Evolutionary conservation across 2,113 vertebrate species (phyloP), one percentile per base, ranked within the genome.

Genomic region (Dinomys branickii): DNA sequence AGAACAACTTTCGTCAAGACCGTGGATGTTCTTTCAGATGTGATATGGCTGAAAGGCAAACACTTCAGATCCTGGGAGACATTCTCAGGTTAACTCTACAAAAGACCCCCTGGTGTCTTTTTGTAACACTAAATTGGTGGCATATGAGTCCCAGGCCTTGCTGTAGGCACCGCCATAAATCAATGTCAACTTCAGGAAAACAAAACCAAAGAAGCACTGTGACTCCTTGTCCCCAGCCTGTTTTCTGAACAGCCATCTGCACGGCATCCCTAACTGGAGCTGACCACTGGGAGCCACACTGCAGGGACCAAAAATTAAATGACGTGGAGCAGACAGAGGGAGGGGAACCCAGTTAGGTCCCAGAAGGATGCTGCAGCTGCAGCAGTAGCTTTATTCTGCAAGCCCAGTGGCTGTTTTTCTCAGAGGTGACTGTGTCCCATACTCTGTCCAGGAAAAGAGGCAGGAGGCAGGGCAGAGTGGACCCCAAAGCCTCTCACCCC

Each of bases 101-200:
- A 38, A 97, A 94, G 73, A 11, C 35, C 47, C 85, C 58, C 81
- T 85, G 28, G 63, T 80, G 67, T 81, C 41, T 80, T 94, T 94
- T 80, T 41, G 75, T 86, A 95, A 80, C 59, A 92, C 56, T 44
- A 7, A 92, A 94, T 91, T 69, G 35, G 71, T 52, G 59, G 73
- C 88, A 71, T 5, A 7, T 14, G 19, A 38, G 41, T 52, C 69
- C 54, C 85, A 71, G 65, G 54, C 28, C 52, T 95, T 67, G 63
- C 90, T 94, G 28, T 77, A 86, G 90, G 80, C 85, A 95, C 75
- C 67, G 41, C 44, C 92, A 95, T 97, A 95, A 97, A 98, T 97
- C 96, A 97, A 65, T 88, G 95, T 97, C 96, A 93, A 38, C 83
- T 88, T 80, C 44, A 85, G 75, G 81, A 78, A 94, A 93, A 75